Conservation (phyloP, 2,888 invertebrate genomes). For the Cantharis rufa region DNA sequence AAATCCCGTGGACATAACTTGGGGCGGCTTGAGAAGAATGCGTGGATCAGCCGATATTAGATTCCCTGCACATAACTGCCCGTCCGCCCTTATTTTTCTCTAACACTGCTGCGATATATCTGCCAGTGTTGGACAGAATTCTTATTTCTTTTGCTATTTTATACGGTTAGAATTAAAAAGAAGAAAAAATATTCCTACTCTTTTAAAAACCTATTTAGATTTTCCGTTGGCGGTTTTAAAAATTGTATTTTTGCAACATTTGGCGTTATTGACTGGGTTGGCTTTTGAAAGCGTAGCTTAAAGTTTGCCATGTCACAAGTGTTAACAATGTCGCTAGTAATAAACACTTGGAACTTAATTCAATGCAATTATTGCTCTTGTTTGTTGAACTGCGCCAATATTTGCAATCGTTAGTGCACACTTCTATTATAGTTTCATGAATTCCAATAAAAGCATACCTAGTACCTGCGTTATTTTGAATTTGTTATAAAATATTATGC, state of each 20-base stretch:
- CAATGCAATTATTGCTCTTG: constrained; percentile 12
- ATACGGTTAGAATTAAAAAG: not conserved
- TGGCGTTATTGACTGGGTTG: constrained; percentile 30
- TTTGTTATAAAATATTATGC: not conserved
- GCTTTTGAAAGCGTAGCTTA: constrained; percentile 26
- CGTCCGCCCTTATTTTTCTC: constrained; percentile 44
- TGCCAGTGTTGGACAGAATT: constrained; percentile 43
- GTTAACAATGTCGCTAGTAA: constrained; percentile 29
- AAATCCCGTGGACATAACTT: constrained; percentile 52
- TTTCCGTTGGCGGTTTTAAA: constrained; percentile 10
- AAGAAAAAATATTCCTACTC: not conserved
- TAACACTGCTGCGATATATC: constrained; percentile 40
- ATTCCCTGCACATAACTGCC: constrained; percentile 50
- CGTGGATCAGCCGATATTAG: constrained; percentile 54
- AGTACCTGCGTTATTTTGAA: not conserved
- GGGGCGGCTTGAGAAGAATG: constrained; percentile 52
- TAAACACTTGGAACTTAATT: constrained; percentile 18
- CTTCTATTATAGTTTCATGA: not conserved
- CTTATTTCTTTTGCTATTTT: constrained; percentile 33
- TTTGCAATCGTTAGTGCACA: constrained; percentile 27
- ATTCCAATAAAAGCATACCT: not conserved
- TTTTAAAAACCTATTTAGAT: not conserved
- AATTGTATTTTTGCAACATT: constrained; percentile 36
- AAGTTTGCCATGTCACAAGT: constrained; percentile 30
- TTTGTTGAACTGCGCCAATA: constrained; percentile 17